Evolutionary conservation across 2,888 invertebrate genomes (phyloP).

Genomic region (Eugnorisma glareosa): DNA sequence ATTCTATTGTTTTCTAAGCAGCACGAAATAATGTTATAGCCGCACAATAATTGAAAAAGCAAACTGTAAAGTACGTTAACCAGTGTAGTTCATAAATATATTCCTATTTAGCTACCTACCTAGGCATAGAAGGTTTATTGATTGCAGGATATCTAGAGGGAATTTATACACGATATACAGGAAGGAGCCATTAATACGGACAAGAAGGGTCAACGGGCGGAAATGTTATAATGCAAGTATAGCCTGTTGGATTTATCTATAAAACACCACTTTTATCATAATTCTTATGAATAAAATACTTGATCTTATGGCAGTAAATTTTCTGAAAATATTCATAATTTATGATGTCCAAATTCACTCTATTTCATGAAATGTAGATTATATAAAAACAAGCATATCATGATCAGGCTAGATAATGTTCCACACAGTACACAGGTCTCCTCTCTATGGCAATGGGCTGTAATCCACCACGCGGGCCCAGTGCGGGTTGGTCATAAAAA

Average conservation of each 20-base stretch:
- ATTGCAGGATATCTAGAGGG: constrained; percentile 16
- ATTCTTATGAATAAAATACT: too few relatives aligned
- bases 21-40: not conserved
- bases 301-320: not conserved
- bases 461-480: not conserved
- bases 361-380: not conserved
- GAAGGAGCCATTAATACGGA: constrained; percentile 35
- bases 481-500: not conserved
- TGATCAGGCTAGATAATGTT: not conserved
- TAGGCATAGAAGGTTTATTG: not conserved
- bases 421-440: not conserved
- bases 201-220: constrained; percentile 32
- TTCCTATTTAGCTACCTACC: not conserved
- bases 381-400: not conserved
- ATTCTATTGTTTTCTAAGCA: constrained; percentile 30
- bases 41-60: not conserved
- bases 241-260: constrained; percentile 19
- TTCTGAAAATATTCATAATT: not conserved
- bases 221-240: constrained; percentile 32
- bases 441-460: not conserved
- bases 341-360: not conserved
- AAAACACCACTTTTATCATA: not conserved
- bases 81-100: not conserved
- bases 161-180: constrained; percentile 26
- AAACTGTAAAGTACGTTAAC: not conserved